phyloP scores from a whole-genome alignment of 2,113 vertebrate genomes.

The Ancistrus triradiatus region DNA sequence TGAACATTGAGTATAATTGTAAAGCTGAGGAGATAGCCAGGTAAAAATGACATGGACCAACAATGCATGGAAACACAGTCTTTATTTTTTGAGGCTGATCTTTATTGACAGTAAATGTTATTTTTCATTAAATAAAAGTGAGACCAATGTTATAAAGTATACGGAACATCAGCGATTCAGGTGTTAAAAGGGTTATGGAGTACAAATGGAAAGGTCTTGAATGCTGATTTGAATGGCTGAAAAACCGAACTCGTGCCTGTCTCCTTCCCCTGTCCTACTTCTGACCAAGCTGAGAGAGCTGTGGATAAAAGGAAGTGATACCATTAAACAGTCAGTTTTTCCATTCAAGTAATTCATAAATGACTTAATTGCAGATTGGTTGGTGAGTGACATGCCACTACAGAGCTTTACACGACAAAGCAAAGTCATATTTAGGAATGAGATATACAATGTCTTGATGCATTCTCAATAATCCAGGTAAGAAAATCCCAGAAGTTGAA shows the following conservation, averaged over 20 bases:
- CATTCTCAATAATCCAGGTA: too few species aligned
- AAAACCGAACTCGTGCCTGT: slow-evolving; percentile 14
- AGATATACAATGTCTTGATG: too few species aligned
- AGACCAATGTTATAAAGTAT: slow-evolving; percentile 69
- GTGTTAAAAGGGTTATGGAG: slow-evolving; percentile 49
- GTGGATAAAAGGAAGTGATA: slow-evolving; percentile 40
- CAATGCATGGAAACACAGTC: neutral
- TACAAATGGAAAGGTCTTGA: slow-evolving; percentile 44
- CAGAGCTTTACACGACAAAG: neutral
- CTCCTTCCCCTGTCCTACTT: slow-evolving; percentile 64
- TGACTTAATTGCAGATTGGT: neutral
- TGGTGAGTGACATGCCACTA: neutral
- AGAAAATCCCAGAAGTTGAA: too few species aligned
- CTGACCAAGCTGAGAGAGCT: slow-evolving; percentile 92
- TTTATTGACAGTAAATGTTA: too few species aligned
- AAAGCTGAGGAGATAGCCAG: too few species aligned
- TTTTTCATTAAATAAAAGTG: slow-evolving; percentile 59
- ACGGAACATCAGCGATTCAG: slow-evolving; percentile 58
- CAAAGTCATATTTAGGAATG: too few species aligned
- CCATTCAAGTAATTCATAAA: neutral
- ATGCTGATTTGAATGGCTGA: slow-evolving; percentile 51
- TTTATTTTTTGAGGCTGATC: too few species aligned
- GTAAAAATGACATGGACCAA: neutral
- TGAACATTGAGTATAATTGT: too few species aligned
- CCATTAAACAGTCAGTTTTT: neutral